Evolutionary conservation across 2,113 vertebrate species (phyloP).

Genomic region (Bagarius yarrelli): DNA sequence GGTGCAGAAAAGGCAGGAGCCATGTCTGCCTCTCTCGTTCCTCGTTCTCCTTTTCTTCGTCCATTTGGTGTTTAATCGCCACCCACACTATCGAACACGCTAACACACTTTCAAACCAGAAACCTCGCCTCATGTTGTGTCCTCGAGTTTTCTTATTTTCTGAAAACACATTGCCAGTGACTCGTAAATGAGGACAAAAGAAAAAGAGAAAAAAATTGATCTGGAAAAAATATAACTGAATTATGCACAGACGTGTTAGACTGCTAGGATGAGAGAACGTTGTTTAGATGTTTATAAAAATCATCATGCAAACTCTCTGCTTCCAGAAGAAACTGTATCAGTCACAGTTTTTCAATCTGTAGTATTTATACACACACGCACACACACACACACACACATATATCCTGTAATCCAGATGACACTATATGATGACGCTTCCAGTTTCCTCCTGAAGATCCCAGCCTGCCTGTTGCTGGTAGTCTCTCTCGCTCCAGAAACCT

Average conservation of each 20-base stretch:
- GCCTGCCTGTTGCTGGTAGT: background rate
- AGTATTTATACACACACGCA: background rate
- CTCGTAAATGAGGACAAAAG: slow-evolving; percentile 4
- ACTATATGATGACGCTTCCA: background rate
- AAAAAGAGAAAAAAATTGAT: slow-evolving; percentile 37
- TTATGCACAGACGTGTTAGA: slow-evolving; percentile 45
- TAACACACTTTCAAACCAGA: slow-evolving; percentile 22
- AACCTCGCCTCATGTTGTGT: background rate
- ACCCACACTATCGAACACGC: slow-evolving; percentile 50
- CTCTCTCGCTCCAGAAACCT: too few species aligned
- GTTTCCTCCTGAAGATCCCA: background rate
- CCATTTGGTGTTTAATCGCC: slow-evolving; percentile 52
- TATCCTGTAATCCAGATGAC: background rate
- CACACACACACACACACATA: too few species aligned
- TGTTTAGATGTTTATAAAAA: background rate
- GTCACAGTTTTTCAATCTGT: background rate
- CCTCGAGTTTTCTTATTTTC: slow-evolving; percentile 14
- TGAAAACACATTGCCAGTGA: background rate
- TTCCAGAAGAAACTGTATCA: background rate
- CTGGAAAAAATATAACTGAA: slow-evolving; percentile 21
- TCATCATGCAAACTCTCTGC: background rate
- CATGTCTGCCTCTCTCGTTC: slow-evolving; percentile 50
- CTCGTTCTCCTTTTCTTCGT: slow-evolving; percentile 44
- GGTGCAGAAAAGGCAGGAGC: slow-evolving; percentile 73
- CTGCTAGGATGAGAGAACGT: background rate